phyloP scores from a whole-genome alignment of 2,888 invertebrate genomes.

The Melieria omissa region DNA sequence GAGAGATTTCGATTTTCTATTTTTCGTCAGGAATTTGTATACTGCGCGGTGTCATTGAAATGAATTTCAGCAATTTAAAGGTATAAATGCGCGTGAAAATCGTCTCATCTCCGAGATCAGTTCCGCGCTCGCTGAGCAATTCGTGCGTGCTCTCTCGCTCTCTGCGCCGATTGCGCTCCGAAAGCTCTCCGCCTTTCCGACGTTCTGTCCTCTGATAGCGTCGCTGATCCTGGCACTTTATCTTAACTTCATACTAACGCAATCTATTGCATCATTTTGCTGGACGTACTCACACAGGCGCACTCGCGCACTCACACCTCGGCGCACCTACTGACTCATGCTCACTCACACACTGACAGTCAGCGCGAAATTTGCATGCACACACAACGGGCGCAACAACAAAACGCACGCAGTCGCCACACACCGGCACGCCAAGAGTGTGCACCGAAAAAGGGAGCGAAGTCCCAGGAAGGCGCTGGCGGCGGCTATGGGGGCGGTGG shows the following conservation, averaged over 20 bases:
- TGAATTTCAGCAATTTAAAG: slow-evolving; percentile 12
- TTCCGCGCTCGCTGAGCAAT: not conserved
- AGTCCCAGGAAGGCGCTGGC: slow-evolving; percentile 41
- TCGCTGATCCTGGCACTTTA: slow-evolving; percentile 39
- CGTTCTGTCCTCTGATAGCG: slow-evolving; percentile 34
- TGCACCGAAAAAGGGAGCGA: slow-evolving; percentile 63
- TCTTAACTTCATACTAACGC: slow-evolving; percentile 50
- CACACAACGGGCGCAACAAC: slow-evolving; percentile 22
- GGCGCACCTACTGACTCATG: slow-evolving; percentile 42
- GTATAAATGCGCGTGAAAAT: slow-evolving; percentile 4
- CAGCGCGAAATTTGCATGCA: slow-evolving; percentile 5
- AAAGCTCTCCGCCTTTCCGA: slow-evolving; percentile 30
- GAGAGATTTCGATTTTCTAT: not conserved
- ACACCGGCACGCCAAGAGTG: slow-evolving; percentile 46
- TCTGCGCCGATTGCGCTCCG: slow-evolving; percentile 5
- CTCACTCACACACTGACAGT: slow-evolving; percentile 12
- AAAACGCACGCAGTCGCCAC: slow-evolving; percentile 17
- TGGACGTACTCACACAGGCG: slow-evolving; percentile 23
- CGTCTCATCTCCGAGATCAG: not conserved
- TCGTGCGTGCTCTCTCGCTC: not conserved
- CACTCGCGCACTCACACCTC: slow-evolving; percentile 30
- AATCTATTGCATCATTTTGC: slow-evolving; percentile 47
- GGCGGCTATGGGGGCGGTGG: slow-evolving; percentile 24
- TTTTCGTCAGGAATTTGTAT: slow-evolving; percentile 8
- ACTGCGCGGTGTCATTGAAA: slow-evolving; percentile 12